Evolutionary conservation across 2,113 vertebrate genomes (phyloP), one percentile per base, ranked within the genome.

Genomic region (Epinephelus lanceolatus): DNA sequence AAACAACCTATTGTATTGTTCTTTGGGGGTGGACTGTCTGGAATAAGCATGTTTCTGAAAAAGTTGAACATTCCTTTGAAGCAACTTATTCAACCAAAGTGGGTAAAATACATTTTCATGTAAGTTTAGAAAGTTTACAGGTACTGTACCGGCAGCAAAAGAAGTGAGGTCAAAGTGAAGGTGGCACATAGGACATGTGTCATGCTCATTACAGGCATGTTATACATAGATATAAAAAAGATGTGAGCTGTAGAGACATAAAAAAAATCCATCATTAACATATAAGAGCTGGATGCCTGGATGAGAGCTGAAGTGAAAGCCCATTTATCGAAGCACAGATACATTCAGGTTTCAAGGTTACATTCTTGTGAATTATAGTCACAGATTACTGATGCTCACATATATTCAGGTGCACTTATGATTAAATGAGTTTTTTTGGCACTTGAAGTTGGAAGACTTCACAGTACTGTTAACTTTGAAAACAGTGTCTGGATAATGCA

Each of bases 271-370:
- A 71, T 53, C 23, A 75, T 21, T 62, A 13, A 70, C 18, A 40
- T 23, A 66, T 60, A 18, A 78, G 62, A 68, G 63, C 57, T 61
- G 15, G 3, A 15, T 82, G 71, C 17, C 69, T 69, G n/a, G 7
- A 49, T 80, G 15, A 75, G 19, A 61, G 80, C 55, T 30, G 63
- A 25, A 51, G 37, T 82, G 53, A 82, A 84, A 78, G 67, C 13
- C 15, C 45, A 73, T 51, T 84, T 55, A 62, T 71, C 25, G 0
- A 0, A 47, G 45, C 21, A 42, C 37, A 76, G 15, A 37, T 10
- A 63, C 52, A 85, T 57, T 6, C 51, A 76, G 57, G 56, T 45
- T 52, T 51, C 77, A 70, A 60, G 47, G 65, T 61, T 25, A 59
- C 13, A 78, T 53, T 53, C 61, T 33, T 40, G 13, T 80, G 37